Conservation (phyloP, 2,888 invertebrate species). For the Apamea anceps region DNA sequence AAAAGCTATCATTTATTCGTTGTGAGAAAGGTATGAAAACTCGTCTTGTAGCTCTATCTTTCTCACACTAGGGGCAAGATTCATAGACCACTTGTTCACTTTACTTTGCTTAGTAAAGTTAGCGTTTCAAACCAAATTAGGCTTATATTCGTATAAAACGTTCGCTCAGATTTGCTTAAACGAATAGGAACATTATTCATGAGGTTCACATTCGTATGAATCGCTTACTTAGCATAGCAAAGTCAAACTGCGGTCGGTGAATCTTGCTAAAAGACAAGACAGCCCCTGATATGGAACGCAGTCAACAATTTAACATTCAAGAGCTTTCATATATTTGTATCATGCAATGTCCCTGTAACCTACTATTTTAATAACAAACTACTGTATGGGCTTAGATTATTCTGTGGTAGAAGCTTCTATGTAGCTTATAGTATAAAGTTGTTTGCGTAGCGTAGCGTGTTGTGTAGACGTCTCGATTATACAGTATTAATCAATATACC, state of each 20-base stretch:
- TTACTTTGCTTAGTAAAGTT: not conserved
- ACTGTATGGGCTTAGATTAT: constrained; percentile 28
- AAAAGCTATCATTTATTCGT: not conserved
- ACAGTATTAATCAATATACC: constrained; percentile 82
- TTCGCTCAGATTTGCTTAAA: not conserved
- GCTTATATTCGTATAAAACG: not conserved
- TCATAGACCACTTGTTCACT: not conserved
- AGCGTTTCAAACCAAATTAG: not conserved
- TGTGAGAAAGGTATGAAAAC: not conserved
- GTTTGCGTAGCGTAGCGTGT: constrained; percentile 69
- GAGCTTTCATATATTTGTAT: constrained; percentile 37
- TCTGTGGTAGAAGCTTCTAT: constrained; percentile 82
- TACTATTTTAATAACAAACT: constrained; percentile 6
- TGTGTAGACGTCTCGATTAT: constrained; percentile 74
- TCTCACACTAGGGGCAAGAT: not conserved
- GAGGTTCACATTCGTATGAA: not conserved
- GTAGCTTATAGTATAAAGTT: constrained; percentile 79
- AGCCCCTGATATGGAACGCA: not conserved
- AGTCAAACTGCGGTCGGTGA: not conserved
- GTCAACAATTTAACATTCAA: not conserved
- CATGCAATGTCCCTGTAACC: not conserved
- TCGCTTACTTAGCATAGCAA: not conserved
- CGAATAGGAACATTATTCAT: not conserved
- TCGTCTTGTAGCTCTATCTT: not conserved
- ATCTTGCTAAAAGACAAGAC: not conserved